Percentiles rank a stretch among this genome's conserved stretches.
These are phyloP conservation scores for Xenotilapia longispinis DNA, from an alignment of 2,113 vertebrate genomes.

Conservation along the genomic window DNA sequence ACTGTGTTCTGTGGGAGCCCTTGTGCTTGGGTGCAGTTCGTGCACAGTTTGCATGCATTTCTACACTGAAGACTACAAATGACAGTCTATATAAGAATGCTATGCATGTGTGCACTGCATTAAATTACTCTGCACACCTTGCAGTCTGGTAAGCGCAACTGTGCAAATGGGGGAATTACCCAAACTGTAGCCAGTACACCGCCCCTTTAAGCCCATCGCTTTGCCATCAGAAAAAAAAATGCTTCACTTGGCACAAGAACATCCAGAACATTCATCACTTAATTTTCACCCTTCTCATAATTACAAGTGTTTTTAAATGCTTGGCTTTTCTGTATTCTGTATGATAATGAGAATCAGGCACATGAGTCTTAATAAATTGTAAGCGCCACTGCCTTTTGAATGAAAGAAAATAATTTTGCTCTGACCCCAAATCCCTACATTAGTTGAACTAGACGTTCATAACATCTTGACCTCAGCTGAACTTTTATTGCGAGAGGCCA, in stretches of 20 bases:
- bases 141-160: not conserved
- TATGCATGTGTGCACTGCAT: not conserved
- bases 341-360: not conserved
- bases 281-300: not conserved
- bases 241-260: not conserved
- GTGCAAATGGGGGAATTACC: not conserved
- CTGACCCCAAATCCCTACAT: not conserved
- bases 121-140: not conserved
- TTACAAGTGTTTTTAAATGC: not conserved
- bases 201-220: not conserved
- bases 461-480: conserved; percentile 46
- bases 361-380: not conserved
- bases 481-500: not conserved
- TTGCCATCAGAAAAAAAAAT: not conserved
- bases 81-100: not conserved
- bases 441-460: not conserved
- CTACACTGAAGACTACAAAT: not conserved
- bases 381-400: not conserved
- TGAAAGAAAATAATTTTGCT: not conserved
- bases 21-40: not conserved
- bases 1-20: not conserved
- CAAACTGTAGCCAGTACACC: not conserved
- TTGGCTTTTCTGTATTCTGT: not conserved
- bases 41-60: not conserved
- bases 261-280: not conserved